Conservation (phyloP, 2,888 invertebrate species). For the Latrodectus elegans region DNA sequence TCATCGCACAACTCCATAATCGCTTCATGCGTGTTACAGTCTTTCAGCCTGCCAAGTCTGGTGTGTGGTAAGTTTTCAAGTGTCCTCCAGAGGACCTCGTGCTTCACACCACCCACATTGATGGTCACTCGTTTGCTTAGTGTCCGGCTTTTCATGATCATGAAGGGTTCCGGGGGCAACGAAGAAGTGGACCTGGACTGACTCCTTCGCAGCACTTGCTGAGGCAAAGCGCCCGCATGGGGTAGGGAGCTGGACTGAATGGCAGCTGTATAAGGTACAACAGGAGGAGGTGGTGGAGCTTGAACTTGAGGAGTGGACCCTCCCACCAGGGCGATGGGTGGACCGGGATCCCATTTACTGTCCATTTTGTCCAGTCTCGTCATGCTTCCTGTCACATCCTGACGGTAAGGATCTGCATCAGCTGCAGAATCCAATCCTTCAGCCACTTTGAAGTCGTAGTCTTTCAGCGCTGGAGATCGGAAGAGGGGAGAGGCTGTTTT, state of each 20-base stretch:
- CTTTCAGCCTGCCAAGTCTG: slow-evolving; percentile 75
- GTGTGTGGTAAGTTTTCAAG: slow-evolving; percentile 76
- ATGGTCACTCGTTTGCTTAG: slow-evolving; percentile 91
- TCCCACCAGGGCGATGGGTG: slow-evolving; percentile 18
- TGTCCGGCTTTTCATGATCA: slow-evolving; percentile 95
- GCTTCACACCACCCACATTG: slow-evolving; percentile 77
- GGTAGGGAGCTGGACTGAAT: neutral
- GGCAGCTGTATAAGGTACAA: neutral
- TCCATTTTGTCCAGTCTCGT: slow-evolving; percentile 39
- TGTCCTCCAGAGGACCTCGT: slow-evolving; percentile 76
- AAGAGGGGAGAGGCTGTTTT: too few relatives aligned
- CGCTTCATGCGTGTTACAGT: slow-evolving; percentile 74
- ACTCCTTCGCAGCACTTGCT: slow-evolving; percentile 34
- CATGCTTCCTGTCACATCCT: slow-evolving; percentile 25
- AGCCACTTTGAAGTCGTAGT: slow-evolving; percentile 45
- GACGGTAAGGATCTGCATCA: slow-evolving; percentile 28
- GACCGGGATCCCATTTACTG: slow-evolving; percentile 7
- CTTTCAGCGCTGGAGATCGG: too few relatives aligned
- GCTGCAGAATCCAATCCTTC: slow-evolving; percentile 32
- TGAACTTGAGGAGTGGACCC: slow-evolving; percentile 1
- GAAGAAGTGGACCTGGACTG: slow-evolving; percentile 66
- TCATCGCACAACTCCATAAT: slow-evolving; percentile 95
- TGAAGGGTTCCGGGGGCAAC: slow-evolving; percentile 94
- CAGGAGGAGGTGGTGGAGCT: neutral
- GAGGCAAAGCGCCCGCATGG: neutral